Evolutionary conservation across 2,888 invertebrate genomes (phyloP), one percentile per base, ranked within the genome.

Genomic region (Tuta absoluta): DNA sequence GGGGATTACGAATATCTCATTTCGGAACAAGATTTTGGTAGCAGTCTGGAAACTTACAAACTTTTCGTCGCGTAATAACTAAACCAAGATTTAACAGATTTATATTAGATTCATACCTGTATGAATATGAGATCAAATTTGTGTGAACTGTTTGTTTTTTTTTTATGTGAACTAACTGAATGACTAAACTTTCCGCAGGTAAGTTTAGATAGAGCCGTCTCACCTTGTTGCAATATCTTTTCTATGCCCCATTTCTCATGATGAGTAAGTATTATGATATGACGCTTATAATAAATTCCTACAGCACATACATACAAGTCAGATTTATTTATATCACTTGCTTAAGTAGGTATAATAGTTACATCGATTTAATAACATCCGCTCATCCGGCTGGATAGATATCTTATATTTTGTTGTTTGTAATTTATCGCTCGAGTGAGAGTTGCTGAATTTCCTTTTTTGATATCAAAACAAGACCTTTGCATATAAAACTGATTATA

Each of bases 331-430:
- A n/a, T n/a, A n/a, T n/a, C n/a, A n/a, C n/a, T n/a, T n/a, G n/a
- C n/a, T 45, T 17, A 45, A 45, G 1, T 5, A 45, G 3, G 12
- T 45, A 14, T 41, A 14, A 38, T 41, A 45, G 5, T 51, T 3
- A 56, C 14, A 56, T 56, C 60, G 24, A 56, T 56, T n/a, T 58
- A 63, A 67, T 65, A 66, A 64, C 64, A 66, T 64, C 65, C 53
- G 63, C 48, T 62, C 62, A 45, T 66, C n/a, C n/a, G n/a, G n/a
- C n/a, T n/a, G n/a, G n/a, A n/a, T n/a, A n/a, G n/a, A n/a, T 67
- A 66, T 64, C 66, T 63, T 48, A 56, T 1, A 8, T 33, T 33
- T 38, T 37, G 38, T 14, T n/a, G 37, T 21, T 58, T 19, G 21
- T 11, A 12, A 45, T 45, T 2, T n/a, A 17, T 45, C 45, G 45